Evolutionary conservation across 2,888 invertebrate genomes (phyloP).

Genomic region (Bhutanitis thaidina): DNA sequence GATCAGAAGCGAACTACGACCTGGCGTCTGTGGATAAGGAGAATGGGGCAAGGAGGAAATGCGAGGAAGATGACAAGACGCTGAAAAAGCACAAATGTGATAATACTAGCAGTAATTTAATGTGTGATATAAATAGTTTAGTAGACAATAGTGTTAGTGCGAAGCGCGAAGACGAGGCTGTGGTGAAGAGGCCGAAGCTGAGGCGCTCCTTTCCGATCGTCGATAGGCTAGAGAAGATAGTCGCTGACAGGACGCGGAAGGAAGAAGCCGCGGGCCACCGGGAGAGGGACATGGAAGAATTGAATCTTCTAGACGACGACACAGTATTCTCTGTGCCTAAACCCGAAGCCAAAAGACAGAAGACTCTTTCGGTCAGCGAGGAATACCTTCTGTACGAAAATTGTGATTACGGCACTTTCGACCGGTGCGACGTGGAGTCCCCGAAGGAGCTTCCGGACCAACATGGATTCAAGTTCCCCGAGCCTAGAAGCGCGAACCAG

Average conservation of each 20-base stretch:
- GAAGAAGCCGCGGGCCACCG: slow-evolving; percentile 32
- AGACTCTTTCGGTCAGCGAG: slow-evolving; percentile 58
- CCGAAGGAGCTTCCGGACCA: slow-evolving; percentile 39
- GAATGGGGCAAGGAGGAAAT: slow-evolving; percentile 47
- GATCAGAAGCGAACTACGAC: slow-evolving; percentile 65
- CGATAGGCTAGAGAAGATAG: slow-evolving; percentile 58
- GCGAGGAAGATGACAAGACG: slow-evolving; percentile 50
- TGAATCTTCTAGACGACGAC: slow-evolving; percentile 59
- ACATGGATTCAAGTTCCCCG: slow-evolving; percentile 48
- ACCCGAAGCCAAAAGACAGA: slow-evolving; percentile 54
- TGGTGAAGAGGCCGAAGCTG: slow-evolving; percentile 65
- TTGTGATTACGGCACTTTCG: slow-evolving; percentile 68
- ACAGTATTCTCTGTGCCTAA: slow-evolving; percentile 56
- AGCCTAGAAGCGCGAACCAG: slow-evolving; percentile 45
- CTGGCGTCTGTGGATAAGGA: slow-evolving; percentile 55
- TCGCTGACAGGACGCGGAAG: slow-evolving; percentile 50
- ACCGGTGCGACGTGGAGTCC: slow-evolving; percentile 47
- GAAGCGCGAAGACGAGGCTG: slow-evolving; percentile 38
- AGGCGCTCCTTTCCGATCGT: slow-evolving; percentile 56
- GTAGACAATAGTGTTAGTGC: slow-evolving; percentile 38
- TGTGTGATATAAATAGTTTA: slow-evolving; percentile 54
- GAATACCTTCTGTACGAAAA: slow-evolving; percentile 65
- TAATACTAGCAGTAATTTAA: slow-evolving; percentile 54
- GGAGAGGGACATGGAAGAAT: slow-evolving; percentile 52
- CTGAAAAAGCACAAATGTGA: slow-evolving; percentile 75